Base-by-base conservation (phyloP, 2,797 vertebrate species). In the Parambassis ranga region DNA sequence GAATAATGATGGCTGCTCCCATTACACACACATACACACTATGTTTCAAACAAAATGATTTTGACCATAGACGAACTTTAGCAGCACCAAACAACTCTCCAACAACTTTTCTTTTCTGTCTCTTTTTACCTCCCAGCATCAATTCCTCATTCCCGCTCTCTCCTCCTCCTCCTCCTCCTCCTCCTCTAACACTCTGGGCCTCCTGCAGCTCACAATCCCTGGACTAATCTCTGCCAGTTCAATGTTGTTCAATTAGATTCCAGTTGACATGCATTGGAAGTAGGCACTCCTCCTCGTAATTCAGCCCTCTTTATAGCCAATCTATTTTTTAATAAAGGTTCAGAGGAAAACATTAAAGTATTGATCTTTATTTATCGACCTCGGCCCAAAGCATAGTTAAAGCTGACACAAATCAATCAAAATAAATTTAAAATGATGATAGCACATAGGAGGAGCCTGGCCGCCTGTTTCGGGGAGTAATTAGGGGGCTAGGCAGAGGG, bases 361-460 rank as follows among this genome's bases (percentile, higher is more conserved):
- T 94, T 91, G 93, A 96, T 96, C 93, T 91, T 95, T 94, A 94
- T 94, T 93, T 95, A 96, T 95, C 92, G 95, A 95, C 92, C 94
- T 89, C 71, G 70, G 90, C 88, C 90, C 91, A 91, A 92, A 96
- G 92, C 92, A 94, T 95, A 95, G 94, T 96, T 96, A 94, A 96
- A 93, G 92, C 88, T 94, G 94, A 95, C 95, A 93, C 89, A 91
- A 93, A 96, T 97, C 95, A 96, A 96, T 96, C 94, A 94, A 95
- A 94, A 94, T 94, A 93, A 92, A 94, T 93, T 95, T 95, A 94
- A 95, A 94, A 94, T 90, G 92, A 94, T 95, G 91, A 93, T 94
- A 91, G 77, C 91, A 74, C 87, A 85, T 91, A 92, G 92, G 86
- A 89, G 83, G 82, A 87, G 84, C 71, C 84, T 68, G 74, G 82